Conservation (phyloP, 2,888 invertebrate genomes). For the Meteorus cinctellus region DNA sequence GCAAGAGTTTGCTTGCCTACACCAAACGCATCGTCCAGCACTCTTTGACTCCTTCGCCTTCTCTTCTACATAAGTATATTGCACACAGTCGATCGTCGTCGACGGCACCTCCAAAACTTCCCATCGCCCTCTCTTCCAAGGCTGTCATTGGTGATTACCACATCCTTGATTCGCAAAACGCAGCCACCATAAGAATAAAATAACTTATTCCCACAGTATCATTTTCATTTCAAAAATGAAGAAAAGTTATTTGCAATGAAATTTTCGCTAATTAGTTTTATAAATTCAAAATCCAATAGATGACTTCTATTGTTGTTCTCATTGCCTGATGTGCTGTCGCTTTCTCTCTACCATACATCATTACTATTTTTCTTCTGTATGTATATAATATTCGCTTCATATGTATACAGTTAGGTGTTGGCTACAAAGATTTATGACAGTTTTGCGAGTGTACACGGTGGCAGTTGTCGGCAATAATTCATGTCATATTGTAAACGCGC, state of each 20-base stretch:
- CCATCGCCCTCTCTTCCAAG: not conserved
- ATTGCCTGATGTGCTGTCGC: not conserved
- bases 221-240: not conserved
- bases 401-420: slow-evolving; percentile 9
- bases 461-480: slow-evolving; percentile 35
- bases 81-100: not conserved
- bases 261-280: not conserved
- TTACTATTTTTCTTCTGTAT: slow-evolving; percentile 1
- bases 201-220: not conserved
- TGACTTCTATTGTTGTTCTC: not conserved
- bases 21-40: slow-evolving; percentile 19
- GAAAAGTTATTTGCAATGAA: not conserved
- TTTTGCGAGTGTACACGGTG: slow-evolving; percentile 26
- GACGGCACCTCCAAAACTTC: not conserved
- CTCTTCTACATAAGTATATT: not conserved
- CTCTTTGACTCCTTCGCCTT: slow-evolving; percentile 3
- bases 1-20: slow-evolving; percentile 26
- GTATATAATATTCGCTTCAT: not conserved
- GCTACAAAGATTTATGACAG: slow-evolving; percentile 25
- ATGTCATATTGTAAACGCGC: slow-evolving; percentile 18
- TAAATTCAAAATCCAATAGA: not conserved
- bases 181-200: not conserved
- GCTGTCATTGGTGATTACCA: not conserved
- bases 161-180: slow-evolving; percentile 11
- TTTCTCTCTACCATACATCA: slow-evolving; percentile 11